These are phyloP conservation scores for Mobula birostris DNA, from an alignment of 2,113 vertebrate species.

Conservation along the genomic window DNA sequence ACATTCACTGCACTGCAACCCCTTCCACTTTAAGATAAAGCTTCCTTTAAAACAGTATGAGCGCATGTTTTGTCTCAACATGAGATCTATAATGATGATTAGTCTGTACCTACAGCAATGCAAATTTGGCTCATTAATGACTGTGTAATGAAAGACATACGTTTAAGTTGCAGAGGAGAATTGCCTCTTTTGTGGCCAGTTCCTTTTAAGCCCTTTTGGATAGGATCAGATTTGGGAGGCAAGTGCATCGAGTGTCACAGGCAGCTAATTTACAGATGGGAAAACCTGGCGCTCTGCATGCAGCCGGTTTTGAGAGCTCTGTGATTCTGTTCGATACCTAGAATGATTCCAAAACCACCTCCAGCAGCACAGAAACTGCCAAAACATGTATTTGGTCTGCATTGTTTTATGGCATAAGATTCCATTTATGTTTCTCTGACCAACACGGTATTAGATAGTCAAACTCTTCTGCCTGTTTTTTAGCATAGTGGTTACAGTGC, in stretches of 20 bases:
- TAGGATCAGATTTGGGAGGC: background rate
- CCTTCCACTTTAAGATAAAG: slow-evolving; percentile 38
- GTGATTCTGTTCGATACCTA: background rate
- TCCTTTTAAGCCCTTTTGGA: background rate
- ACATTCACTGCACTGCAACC: slow-evolving; percentile 45
- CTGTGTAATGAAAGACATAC: background rate
- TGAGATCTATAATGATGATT: background rate
- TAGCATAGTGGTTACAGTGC: no score
- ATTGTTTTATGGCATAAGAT: background rate
- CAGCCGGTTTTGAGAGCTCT: background rate
- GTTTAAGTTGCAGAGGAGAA: background rate
- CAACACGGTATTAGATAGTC: background rate
- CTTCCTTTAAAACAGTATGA: background rate
- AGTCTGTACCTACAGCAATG: background rate
- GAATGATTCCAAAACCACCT: no score
- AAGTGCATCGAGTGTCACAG: background rate
- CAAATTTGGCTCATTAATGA: background rate
- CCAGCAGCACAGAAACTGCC: background rate
- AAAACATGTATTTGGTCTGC: background rate
- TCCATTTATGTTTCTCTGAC: background rate
- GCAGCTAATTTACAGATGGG: background rate
- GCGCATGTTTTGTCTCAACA: background rate
- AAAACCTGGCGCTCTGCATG: background rate
- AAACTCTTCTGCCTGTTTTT: no score
- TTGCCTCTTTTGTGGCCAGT: background rate